Evolutionary conservation across 2,888 invertebrate genomes (phyloP), one percentile per base, ranked within the genome.

Genomic region (Pandemis corylana): DNA sequence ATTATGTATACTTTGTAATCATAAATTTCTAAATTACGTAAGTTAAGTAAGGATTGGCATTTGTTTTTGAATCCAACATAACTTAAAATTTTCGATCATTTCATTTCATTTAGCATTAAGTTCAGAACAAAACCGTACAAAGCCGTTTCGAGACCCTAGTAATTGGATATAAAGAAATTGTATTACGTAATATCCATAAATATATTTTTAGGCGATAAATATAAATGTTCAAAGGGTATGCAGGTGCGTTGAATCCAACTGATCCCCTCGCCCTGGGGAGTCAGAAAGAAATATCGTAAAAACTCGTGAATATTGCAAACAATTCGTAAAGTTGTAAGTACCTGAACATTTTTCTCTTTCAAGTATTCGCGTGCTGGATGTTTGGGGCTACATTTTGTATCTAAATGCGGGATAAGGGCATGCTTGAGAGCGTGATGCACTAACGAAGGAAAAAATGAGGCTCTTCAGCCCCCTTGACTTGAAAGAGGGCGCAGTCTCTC

Each of bases 231-330:
- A 84, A 88, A 86, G 82, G 84, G 85, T 85, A 88, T 88, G 86
- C 90, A 90, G 89, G 90, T 89, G 90, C 85, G 89, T 84, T 84
- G 85, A 84, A 85, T 87, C 83, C 84, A 83, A 83, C 86, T 85
- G 90, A 89, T 88, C 86, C 86, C 82, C 82, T 77, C 77, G 82
- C 86, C 86, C 84, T 78, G 83, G 82, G 82, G 82, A 79, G 79
- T 69, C 85, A 82, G 86, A 84, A 87, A 87, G 86, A 87, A 90
- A 89, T 86, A 87, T 87, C 85, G 89, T 88, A 90, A 89, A 90
- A 91, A 91, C 85, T 90, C 87, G 86, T 83, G 84, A 87, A 88
- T 86, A 87, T 87, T 86, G 85, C 86, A 82, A 87, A 87, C 87
- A 89, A 88, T 88, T 88, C 87, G 81, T 83, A 80, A 88, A 87